Evolutionary conservation across 2,113 vertebrate genomes (phyloP).

Genomic region (Okapia johnstoni): DNA sequence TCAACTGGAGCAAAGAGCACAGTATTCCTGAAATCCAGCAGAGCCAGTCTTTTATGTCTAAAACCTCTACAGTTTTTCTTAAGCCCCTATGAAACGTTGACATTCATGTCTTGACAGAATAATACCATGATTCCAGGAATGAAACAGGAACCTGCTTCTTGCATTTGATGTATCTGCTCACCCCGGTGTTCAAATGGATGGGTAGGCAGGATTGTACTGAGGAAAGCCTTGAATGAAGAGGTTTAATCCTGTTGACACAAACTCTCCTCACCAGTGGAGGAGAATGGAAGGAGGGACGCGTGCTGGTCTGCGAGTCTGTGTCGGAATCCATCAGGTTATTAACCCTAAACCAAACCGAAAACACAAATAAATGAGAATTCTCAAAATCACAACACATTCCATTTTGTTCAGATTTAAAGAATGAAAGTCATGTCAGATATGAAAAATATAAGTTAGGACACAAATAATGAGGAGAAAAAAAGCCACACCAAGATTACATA

Average conservation of each 20-base stretch:
- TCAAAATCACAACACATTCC: neutral
- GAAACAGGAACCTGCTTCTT: neutral
- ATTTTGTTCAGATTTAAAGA: neutral
- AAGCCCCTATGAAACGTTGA: neutral
- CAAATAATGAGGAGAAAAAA: neutral
- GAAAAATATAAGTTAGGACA: neutral
- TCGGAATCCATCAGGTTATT: conserved; percentile 90
- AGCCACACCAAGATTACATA: neutral
- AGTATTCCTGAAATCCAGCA: neutral
- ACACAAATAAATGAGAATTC: neutral
- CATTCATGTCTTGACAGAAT: neutral
- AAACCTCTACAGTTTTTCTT: neutral
- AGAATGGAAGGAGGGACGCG: conserved; percentile 88
- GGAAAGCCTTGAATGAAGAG: conserved; percentile 81
- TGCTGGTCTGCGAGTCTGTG: conserved; percentile 89
- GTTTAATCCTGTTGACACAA: neutral
- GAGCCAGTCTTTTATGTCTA: neutral
- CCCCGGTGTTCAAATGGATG: conserved; percentile 91
- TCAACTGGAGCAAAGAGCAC: neutral
- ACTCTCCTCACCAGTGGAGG: conserved; percentile 51
- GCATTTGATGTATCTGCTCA: conserved; percentile 68
- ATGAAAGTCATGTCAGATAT: neutral
- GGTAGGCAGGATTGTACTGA: conserved; percentile 86
- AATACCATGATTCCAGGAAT: neutral
- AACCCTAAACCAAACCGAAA: conserved; percentile 81